These are phyloP conservation scores for Leptinotarsa tumamoca DNA, from an alignment of 2,888 invertebrate species.

Conservation along the genomic window DNA sequence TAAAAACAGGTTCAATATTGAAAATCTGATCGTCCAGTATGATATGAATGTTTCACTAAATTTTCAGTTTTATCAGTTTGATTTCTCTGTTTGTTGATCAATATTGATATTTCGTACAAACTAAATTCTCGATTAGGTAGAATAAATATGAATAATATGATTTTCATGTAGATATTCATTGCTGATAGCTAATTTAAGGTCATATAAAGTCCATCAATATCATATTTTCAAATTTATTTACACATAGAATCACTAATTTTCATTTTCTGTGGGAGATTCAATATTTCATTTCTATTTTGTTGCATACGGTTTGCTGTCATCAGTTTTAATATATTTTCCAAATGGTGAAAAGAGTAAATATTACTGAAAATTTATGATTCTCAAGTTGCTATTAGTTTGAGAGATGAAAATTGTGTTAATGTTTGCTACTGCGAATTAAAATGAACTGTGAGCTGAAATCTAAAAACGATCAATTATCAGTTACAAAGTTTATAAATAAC, in stretches of 20 bases:
- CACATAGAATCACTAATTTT: background rate
- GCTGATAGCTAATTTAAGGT: background rate
- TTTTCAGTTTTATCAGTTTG: constrained; percentile 7
- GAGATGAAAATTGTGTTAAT: too few relatives aligned
- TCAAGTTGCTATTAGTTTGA: too few relatives aligned
- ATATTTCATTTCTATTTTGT: background rate
- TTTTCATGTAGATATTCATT: background rate
- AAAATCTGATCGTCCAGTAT: background rate
- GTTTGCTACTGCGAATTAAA: too few relatives aligned
- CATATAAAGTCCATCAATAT: background rate
- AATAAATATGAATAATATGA: background rate
- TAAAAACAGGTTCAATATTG: background rate
- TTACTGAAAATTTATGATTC: background rate
- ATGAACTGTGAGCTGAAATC: too few relatives aligned
- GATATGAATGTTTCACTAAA: constrained; percentile 3
- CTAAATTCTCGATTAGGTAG: constrained; percentile 4
- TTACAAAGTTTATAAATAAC: too few relatives aligned
- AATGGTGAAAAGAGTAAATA: background rate
- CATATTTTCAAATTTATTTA: background rate
- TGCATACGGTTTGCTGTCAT: background rate
- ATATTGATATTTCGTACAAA: constrained; percentile 11
- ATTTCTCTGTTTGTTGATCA: background rate
- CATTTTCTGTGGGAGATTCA: background rate
- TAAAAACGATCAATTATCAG: too few relatives aligned
- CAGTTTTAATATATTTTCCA: background rate